Evolutionary conservation across 1,140 invertebrate genomes (phyloP).

Genomic region (Coptotermes formosanus): DNA sequence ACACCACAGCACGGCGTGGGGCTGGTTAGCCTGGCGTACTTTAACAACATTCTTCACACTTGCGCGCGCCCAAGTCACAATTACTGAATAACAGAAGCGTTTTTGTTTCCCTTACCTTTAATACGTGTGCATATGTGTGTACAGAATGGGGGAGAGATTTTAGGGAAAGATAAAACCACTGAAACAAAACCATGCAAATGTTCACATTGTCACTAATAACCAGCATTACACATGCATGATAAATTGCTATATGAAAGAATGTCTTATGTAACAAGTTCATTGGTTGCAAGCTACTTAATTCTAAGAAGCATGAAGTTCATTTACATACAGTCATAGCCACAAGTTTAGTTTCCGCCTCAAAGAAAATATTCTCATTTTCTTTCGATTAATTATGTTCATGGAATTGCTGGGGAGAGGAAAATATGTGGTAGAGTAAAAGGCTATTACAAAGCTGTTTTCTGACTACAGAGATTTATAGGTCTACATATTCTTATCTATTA

Average conservation of each 20-base stretch:
- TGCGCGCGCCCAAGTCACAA: not conserved
- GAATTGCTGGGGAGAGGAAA: too few species aligned
- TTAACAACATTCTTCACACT: conserved; percentile 3
- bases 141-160: not conserved
- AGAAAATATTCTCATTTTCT: too few species aligned
- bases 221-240: not conserved
- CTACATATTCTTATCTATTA: too few species aligned
- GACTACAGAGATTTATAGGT: too few species aligned
- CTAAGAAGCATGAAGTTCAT: too few species aligned
- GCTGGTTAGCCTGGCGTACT: not conserved
- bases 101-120: not conserved
- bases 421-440: too few species aligned
- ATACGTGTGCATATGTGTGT: not conserved
- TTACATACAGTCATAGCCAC: too few species aligned
- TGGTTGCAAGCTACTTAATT: too few species aligned
- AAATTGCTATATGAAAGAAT: not conserved
- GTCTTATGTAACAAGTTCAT: not conserved
- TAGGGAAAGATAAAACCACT: not conserved
- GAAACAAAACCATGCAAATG: not conserved
- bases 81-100: not conserved
- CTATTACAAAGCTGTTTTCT: too few species aligned
- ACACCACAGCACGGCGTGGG: not conserved
- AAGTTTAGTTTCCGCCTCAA: too few species aligned
- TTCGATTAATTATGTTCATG: too few species aligned
- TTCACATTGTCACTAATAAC: not conserved